Conservation (phyloP, 2,797 vertebrate genomes). For the Centropyge bicolor region DNA sequence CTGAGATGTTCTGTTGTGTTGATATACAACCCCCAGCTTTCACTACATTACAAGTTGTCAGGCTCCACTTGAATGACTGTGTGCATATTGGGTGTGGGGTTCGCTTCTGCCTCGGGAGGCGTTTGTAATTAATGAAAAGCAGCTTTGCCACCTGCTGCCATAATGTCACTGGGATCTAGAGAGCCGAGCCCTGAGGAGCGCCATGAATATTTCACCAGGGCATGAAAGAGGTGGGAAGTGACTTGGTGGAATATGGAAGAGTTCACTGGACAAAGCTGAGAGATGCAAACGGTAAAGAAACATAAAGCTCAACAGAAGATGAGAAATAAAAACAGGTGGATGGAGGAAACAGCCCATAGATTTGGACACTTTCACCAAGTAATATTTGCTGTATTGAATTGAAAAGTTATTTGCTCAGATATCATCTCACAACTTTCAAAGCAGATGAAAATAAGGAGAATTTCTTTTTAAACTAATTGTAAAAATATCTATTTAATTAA, state of each 20-base stretch:
- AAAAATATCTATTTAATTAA: too few species aligned
- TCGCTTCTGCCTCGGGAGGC: conserved; percentile 51
- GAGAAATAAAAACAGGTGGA: neutral
- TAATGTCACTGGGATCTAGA: conserved; percentile 78
- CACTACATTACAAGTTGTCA: conserved; percentile 33
- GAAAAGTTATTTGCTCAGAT: too few species aligned
- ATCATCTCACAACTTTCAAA: too few species aligned
- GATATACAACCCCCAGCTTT: neutral
- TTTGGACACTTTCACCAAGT: neutral
- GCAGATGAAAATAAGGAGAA: too few species aligned
- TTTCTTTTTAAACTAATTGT: too few species aligned
- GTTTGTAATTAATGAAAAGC: conserved; percentile 77
- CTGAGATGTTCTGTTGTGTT: conserved; percentile 5
- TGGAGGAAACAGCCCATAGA: neutral
- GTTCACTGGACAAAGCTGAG: neutral
- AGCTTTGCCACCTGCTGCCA: conserved; percentile 78
- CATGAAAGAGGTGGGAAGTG: conserved; percentile 52
- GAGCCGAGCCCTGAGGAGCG: conserved; percentile 62
- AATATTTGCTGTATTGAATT: neutral
- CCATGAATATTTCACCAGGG: conserved; percentile 77
- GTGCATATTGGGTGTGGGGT: neutral
- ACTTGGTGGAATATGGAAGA: conserved; percentile 18
- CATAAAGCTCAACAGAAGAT: neutral
- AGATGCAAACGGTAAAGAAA: conserved; percentile 2
- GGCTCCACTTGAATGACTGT: conserved; percentile 1